Conservation (phyloP, 2,888 invertebrate species). For the Protophormia terraenovae region DNA sequence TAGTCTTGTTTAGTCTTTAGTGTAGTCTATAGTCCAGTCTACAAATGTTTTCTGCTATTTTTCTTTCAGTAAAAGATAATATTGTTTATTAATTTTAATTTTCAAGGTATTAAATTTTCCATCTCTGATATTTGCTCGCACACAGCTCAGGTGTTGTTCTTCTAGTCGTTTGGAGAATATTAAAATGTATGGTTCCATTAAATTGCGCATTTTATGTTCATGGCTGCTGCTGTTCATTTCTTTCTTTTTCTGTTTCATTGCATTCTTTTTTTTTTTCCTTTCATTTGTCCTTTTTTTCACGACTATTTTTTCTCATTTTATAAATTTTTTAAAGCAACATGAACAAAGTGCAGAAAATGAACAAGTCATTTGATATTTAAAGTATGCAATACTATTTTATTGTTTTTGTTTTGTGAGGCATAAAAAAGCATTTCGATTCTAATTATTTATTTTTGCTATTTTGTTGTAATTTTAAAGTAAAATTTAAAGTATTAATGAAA, state of each 20-base stretch:
- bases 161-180: constrained; percentile 40
- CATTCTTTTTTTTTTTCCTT: constrained; percentile 10
- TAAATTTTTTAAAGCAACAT: neutral
- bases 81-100: no score
- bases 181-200: constrained; percentile 58
- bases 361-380: constrained; percentile 31
- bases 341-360: constrained; percentile 6
- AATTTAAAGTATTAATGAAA: neutral
- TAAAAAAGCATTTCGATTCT: constrained; percentile 26
- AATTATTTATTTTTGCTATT: neutral
- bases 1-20: no score
- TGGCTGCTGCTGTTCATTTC: constrained; percentile 40
- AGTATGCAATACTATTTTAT: constrained; percentile 30
- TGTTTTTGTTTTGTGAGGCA: constrained; percentile 4
- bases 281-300: constrained; percentile 28
- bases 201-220: constrained; percentile 67
- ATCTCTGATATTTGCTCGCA: neutral
- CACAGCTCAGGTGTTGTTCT: constrained; percentile 53
- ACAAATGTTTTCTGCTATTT: no score
- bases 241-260: constrained; percentile 10
- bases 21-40: no score
- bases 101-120: constrained; percentile 22
- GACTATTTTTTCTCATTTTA: neutral
- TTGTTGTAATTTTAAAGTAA: neutral
- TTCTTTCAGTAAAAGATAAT: no score